Conservation (phyloP, 2,113 vertebrate genomes). For the Urocitellus parryii region DNA sequence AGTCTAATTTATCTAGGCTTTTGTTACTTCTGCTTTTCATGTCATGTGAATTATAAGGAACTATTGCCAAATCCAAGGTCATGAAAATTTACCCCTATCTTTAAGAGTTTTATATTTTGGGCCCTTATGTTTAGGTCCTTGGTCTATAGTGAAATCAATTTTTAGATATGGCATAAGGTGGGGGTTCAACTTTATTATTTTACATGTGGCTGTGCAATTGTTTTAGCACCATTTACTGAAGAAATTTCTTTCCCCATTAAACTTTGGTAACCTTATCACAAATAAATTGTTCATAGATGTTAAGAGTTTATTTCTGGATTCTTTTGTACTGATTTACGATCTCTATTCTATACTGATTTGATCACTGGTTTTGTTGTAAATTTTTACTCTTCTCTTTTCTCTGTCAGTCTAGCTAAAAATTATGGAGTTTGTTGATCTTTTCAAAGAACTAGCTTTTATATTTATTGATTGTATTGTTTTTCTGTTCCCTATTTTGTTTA, state of each 20-base stretch:
- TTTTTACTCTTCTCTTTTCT: background rate
- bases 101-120: conserved; percentile 5
- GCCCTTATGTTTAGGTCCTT: background rate
- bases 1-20: background rate
- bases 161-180: background rate
- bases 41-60: background rate
- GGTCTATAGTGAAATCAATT: conserved; percentile 10
- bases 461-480: background rate
- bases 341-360: background rate
- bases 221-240: too few species aligned
- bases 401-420: background rate
- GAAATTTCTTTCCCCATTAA: background rate
- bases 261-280: background rate
- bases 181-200: background rate
- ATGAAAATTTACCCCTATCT: background rate
- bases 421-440: conserved; percentile 11
- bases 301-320: conserved; percentile 42
- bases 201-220: background rate
- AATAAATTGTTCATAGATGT: background rate
- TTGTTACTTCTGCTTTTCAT: conserved; percentile 9
- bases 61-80: background rate
- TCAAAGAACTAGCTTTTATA: background rate
- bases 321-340: background rate
- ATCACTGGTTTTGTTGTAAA: background rate
- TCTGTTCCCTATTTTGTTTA: background rate